Conservation (phyloP, 2,888 invertebrate species). For the Hylaea fasciaria region DNA sequence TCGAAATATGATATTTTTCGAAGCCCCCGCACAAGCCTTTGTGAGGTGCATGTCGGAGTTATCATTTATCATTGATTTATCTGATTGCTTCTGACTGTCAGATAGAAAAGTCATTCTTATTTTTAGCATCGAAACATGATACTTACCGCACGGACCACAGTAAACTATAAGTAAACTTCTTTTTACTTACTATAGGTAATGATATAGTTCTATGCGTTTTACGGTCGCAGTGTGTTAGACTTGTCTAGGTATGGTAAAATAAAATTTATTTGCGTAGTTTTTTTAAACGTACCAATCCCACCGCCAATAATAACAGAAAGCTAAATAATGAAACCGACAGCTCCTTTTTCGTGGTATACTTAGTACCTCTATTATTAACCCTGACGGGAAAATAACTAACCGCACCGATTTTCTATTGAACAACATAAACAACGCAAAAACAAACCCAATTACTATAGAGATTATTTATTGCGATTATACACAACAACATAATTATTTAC, state of each 20-base stretch:
- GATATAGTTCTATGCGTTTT: background rate
- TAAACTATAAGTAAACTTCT: no score
- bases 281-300: background rate
- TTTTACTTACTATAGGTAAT: no score
- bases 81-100: conserved; percentile 62
- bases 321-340: conserved; percentile 24
- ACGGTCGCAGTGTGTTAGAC: no score
- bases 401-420: conserved; percentile 17
- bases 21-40: conserved; percentile 50
- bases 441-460: conserved; percentile 21
- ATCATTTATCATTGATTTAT: conserved; percentile 77
- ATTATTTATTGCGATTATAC: background rate
- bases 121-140: conserved; percentile 42
- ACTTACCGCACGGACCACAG: conserved; percentile 2
- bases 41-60: conserved; percentile 56
- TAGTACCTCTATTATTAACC: conserved; percentile 20
- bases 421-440: conserved; percentile 19
- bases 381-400: conserved; percentile 23
- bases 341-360: conserved; percentile 12
- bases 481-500: background rate
- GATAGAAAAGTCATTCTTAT: conserved; percentile 66
- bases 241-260: no score
- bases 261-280: background rate
- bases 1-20: conserved; percentile 61
- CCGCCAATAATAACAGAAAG: conserved; percentile 13